Evolutionary conservation across 2,888 invertebrate species (phyloP).

Genomic region (Latrodectus hesperus): DNA sequence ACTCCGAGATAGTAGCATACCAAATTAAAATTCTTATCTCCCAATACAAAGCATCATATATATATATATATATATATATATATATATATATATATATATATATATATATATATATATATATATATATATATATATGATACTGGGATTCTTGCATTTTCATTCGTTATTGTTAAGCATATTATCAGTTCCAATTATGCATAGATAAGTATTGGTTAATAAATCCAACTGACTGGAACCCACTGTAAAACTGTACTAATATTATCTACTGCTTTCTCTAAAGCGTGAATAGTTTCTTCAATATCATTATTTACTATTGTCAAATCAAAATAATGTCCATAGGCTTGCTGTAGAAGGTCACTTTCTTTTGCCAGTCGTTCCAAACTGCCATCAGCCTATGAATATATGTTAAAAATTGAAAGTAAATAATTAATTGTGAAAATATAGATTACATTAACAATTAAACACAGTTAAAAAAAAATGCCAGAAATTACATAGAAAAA

Average conservation of each 20-base stretch:
- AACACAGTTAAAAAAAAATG: too few relatives aligned
- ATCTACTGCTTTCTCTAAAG: conserved; percentile 92
- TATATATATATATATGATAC: too few relatives aligned
- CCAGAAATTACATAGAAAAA: too few relatives aligned
- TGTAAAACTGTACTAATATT: conserved; percentile 92
- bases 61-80: too few relatives aligned
- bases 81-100: too few relatives aligned
- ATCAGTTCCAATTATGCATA: conserved; percentile 25
- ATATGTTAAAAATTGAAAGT: neutral
- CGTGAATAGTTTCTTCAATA: conserved; percentile 97
- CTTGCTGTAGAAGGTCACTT: conserved; percentile 95
- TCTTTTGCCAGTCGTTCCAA: conserved; percentile 96
- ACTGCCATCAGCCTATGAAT: conserved; percentile 93
- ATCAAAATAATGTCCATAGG: conserved; percentile 99
- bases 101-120: too few relatives aligned
- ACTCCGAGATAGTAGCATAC: neutral
- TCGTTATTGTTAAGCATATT: neutral
- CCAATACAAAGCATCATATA: too few relatives aligned
- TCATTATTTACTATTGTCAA: conserved; percentile 98
- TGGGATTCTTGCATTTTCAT: too few relatives aligned
- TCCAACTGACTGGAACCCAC: conserved; percentile 99
- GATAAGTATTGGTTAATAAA: conserved; percentile 80
- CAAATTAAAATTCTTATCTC: too few relatives aligned
- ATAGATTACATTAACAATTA: too few relatives aligned
- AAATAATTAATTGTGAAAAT: too few relatives aligned